Evolutionary conservation across 2,888 invertebrate species (phyloP).

Genomic region (Cinara cedri): DNA sequence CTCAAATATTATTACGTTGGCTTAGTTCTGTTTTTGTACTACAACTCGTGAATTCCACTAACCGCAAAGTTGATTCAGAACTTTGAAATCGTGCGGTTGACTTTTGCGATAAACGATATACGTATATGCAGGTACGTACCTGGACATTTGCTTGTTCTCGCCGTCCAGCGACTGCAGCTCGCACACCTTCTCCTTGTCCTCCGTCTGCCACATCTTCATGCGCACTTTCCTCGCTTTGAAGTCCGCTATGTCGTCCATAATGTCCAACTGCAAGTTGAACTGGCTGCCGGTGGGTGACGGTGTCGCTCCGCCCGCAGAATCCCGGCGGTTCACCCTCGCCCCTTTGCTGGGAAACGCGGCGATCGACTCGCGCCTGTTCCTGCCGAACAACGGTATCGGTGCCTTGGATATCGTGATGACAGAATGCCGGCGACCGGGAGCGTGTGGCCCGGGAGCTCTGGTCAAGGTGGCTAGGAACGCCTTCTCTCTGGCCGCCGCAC

Average conservation of each 20-base stretch:
- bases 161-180: slow-evolving; percentile 83
- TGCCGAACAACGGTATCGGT: slow-evolving; percentile 77
- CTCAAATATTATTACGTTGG: too few species aligned
- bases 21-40: too few species aligned
- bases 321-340: slow-evolving; percentile 61
- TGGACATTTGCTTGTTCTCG: slow-evolving; percentile 56
- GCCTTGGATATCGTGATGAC: slow-evolving; percentile 86
- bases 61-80: background rate
- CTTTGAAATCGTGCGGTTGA: too few species aligned
- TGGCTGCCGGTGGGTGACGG: slow-evolving; percentile 81
- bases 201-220: slow-evolving; percentile 84
- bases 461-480: slow-evolving; percentile 83
- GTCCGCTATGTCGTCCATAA: slow-evolving; percentile 84
- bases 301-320: slow-evolving; percentile 63
- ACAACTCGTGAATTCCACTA: too few species aligned
- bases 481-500: slow-evolving; percentile 77
- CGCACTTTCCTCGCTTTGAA: slow-evolving; percentile 68
- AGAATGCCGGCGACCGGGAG: slow-evolving; percentile 82
- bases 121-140: slow-evolving; percentile 61
- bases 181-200: slow-evolving; percentile 76
- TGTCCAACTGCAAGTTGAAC: slow-evolving; percentile 83
- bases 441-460: slow-evolving; percentile 73
- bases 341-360: slow-evolving; percentile 74
- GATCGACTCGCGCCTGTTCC: slow-evolving; percentile 80
- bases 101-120: too few species aligned